phyloP scores from a whole-genome alignment of 2,888 invertebrate species.

The Synergus laeviventris region DNA sequence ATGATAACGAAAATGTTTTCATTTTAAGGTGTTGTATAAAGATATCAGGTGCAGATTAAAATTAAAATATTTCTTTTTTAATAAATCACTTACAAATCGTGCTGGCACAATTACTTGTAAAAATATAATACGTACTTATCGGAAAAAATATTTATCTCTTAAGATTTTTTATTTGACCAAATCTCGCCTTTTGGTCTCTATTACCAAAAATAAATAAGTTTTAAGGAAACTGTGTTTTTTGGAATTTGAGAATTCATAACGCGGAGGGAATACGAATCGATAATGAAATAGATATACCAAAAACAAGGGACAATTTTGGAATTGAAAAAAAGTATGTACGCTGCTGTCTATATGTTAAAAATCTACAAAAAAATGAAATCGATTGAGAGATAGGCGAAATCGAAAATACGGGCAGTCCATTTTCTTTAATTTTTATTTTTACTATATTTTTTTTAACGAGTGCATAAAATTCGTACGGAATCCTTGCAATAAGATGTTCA shows the following conservation, averaged over 20 bases:
- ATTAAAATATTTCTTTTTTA: background rate
- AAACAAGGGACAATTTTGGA: background rate
- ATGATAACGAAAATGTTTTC: background rate
- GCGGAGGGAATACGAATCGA: background rate
- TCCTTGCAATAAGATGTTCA: conserved; percentile 35
- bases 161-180: background rate
- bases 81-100: background rate
- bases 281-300: conserved; percentile 1
- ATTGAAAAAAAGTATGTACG: background rate
- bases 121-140: background rate
- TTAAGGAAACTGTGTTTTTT: background rate
- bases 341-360: background rate
- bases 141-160: background rate
- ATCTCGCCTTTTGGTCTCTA: too few relatives aligned
- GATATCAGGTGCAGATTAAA: background rate
- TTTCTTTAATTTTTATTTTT: conserved; percentile 11
- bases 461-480: conserved; percentile 23
- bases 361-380: background rate
- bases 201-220: background rate
- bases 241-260: background rate
- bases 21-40: background rate
- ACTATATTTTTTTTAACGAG: conserved; percentile 25
- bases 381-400: background rate
- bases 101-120: background rate
- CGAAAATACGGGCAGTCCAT: conserved; percentile 33